Conservation (phyloP, 2,113 vertebrate genomes). For the Alces alces region DNA sequence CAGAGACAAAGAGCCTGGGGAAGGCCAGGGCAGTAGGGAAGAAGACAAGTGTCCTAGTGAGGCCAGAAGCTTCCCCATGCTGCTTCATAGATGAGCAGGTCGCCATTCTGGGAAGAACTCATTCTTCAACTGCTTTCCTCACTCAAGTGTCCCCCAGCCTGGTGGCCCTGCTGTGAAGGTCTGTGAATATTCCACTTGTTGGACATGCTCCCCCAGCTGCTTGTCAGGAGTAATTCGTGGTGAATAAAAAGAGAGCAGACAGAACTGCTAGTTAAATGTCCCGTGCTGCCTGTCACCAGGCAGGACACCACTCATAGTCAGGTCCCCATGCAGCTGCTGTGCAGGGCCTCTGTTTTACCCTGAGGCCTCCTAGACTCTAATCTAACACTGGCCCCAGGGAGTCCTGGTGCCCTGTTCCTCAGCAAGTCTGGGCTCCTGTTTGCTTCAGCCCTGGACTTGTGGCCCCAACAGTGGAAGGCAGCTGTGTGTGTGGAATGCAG, state of each 20-base stretch:
- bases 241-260: neutral
- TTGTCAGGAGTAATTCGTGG: neutral
- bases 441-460: neutral
- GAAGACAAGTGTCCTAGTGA: neutral
- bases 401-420: neutral
- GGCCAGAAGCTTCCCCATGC: rapidly evolving
- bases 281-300: neutral
- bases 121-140: neutral
- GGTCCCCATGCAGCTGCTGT: rapidly evolving
- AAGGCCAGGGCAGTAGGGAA: rapidly evolving
- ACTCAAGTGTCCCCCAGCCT: neutral
- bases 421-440: neutral
- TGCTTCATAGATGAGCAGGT: neutral
- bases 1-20: rapidly evolving
- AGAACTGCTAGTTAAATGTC: neutral
- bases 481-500: conserved; percentile 50
- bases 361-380: neutral
- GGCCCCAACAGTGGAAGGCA: neutral
- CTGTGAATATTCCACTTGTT: neutral
- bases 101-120: neutral
- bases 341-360: neutral
- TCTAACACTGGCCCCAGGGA: neutral
- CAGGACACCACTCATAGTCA: neutral
- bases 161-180: neutral
- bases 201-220: neutral